Conservation (phyloP, 2,797 vertebrate genomes). For the Gymnocypris eckloni region DNA sequence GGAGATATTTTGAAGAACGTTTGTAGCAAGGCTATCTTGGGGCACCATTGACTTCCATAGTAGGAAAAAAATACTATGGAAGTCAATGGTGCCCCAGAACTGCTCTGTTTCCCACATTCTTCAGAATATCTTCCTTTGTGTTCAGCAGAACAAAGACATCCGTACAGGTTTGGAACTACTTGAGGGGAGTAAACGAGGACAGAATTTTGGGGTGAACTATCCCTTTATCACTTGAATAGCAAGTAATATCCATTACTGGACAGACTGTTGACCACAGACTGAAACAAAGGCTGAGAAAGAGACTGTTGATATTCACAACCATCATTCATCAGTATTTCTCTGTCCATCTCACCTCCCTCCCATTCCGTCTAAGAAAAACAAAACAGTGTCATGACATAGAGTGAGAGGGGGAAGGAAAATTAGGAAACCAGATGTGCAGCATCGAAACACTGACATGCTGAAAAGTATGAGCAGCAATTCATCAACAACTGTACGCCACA, state of each 20-base stretch:
- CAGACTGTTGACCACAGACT: slow-evolving; percentile 19
- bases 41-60: no score
- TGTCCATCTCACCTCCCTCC: slow-evolving; percentile 62
- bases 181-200: no score
- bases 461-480: slow-evolving; percentile 77
- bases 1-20: no score
- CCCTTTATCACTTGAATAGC: not conserved
- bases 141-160: no score
- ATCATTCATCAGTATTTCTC: slow-evolving; percentile 80
- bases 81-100: no score
- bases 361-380: slow-evolving; percentile 77
- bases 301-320: slow-evolving; percentile 72
- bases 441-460: slow-evolving; percentile 83
- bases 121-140: no score
- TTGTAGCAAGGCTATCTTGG: no score
- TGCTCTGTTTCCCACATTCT: no score
- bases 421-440: slow-evolving; percentile 87
- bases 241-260: not conserved
- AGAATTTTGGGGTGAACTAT: no score
- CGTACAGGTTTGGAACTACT: no score
- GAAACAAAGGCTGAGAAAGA: slow-evolving; percentile 56
- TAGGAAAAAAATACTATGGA: no score
- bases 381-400: slow-evolving; percentile 81
- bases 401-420: slow-evolving; percentile 70
- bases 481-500: slow-evolving; percentile 73